Conservation (phyloP, 2,888 invertebrate species). For the Anthrax anthrax region DNA sequence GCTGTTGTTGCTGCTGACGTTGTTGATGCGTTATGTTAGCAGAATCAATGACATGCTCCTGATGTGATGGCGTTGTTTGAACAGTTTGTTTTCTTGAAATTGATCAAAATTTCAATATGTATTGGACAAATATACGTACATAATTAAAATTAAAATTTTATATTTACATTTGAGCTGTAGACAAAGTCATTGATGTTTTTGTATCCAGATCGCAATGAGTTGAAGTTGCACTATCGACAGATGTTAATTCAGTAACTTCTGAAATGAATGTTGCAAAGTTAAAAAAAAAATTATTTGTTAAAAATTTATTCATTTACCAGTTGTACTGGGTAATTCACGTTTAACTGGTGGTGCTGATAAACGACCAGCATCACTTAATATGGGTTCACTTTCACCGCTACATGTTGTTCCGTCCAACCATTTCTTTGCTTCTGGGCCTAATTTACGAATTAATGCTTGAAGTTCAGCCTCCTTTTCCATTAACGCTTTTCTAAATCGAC, state of each 20-base stretch:
- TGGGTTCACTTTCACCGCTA: slow-evolving; percentile 23
- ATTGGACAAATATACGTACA: no score
- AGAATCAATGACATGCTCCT: background rate
- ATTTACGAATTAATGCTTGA: slow-evolving; percentile 39
- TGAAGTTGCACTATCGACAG: slow-evolving; percentile 54
- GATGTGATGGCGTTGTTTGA: background rate
- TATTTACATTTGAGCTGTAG: slow-evolving; percentile 6
- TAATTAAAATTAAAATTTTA: background rate
- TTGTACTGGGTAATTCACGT: slow-evolving; percentile 33
- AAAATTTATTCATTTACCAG: slow-evolving; percentile 19
- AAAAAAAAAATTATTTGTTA: background rate
- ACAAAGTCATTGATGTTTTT: slow-evolving; percentile 26
- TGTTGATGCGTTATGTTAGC: slow-evolving; percentile 15
- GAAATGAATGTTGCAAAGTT: slow-evolving; percentile 10
- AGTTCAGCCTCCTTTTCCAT: slow-evolving; percentile 72
- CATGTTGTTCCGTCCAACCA: slow-evolving; percentile 34
- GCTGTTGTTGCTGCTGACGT: slow-evolving; percentile 15
- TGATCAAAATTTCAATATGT: no score
- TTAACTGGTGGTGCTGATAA: slow-evolving; percentile 31
- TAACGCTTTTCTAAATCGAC: slow-evolving; percentile 65
- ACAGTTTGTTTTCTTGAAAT: no score
- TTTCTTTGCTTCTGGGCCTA: slow-evolving; percentile 33
- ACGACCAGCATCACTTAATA: slow-evolving; percentile 24
- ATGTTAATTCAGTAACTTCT: slow-evolving; percentile 60
- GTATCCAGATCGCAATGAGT: slow-evolving; percentile 44